Conservation (phyloP, 2,888 invertebrate genomes). For the Ecliptopera silaceata region DNA sequence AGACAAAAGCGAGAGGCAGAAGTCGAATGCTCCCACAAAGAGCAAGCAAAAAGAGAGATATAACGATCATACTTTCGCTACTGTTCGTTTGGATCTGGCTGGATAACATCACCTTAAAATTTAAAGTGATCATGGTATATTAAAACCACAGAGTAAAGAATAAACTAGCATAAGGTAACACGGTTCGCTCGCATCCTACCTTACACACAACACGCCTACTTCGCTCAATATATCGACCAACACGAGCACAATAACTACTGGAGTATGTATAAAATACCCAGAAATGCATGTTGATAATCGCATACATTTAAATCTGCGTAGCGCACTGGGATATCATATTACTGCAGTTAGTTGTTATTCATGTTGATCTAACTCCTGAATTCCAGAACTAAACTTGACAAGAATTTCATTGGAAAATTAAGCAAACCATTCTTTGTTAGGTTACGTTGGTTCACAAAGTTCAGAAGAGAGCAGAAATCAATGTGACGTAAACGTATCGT, state of each 20-base stretch:
- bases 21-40: not conserved
- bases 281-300: no score
- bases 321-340: no score
- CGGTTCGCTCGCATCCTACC: constrained; percentile 19
- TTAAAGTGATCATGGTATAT: no score
- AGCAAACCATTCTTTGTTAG: no score
- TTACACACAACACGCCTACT: constrained; percentile 3
- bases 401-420: not conserved
- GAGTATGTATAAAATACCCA: not conserved
- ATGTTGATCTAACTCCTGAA: not conserved
- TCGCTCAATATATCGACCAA: constrained; percentile 8
- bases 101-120: no score
- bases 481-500: no score
- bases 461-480: no score
- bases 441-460: no score
- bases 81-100: not conserved
- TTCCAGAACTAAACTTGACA: not conserved
- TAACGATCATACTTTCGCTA: not conserved
- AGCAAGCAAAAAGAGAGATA: not conserved
- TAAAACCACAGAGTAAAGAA: no score
- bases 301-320: no score
- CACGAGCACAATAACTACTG: not conserved
- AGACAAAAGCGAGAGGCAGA: not conserved
- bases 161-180: constrained; percentile 4
- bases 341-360: not conserved